A percentile compares a stretch with the other conserved stretches of the same genome.
phyloP scores from a whole-genome alignment of 37 sponge, comb jelly and placozoan genomes.

The Beroe ovata region DNA sequence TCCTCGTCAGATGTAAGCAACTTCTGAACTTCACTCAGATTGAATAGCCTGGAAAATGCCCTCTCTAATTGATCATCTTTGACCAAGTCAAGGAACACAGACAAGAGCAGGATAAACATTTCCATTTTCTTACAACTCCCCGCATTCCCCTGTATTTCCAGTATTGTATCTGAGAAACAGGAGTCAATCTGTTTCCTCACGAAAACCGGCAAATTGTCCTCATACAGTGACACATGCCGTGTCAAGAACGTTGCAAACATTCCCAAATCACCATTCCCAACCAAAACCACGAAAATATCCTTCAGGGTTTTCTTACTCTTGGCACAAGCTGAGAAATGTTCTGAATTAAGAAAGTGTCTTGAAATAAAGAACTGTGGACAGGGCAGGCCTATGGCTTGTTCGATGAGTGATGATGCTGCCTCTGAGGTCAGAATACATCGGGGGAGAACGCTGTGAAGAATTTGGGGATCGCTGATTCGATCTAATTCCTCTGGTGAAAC shows the following conservation, averaged over 20 bases:
- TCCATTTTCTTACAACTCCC: neutral
- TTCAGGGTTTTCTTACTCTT: constrained; percentile 50
- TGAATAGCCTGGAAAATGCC: neutral
- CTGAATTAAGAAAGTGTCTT: neutral
- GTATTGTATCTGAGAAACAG: neutral
- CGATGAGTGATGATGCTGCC: no score
- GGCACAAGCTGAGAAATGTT: neutral
- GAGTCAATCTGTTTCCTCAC: neutral
- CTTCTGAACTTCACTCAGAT: neutral
- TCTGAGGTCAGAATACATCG: no score
- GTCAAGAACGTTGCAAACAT: neutral
- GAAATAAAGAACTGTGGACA: constrained; percentile 43
- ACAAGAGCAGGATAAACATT: neutral
- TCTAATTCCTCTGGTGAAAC: no score
- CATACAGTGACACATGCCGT: constrained; percentile 31
- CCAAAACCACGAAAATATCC: neutral
- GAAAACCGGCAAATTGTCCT: constrained; percentile 8
- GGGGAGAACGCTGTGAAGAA: no score
- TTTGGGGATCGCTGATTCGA: no score
- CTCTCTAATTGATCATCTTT: neutral
- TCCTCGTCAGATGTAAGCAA: neutral
- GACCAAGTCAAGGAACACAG: neutral
- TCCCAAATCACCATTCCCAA: neutral
- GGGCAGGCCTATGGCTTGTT: neutral
- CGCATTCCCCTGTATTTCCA: neutral